phyloP scores from a whole-genome alignment of 2,888 invertebrate species.

The Agelastica alni region DNA sequence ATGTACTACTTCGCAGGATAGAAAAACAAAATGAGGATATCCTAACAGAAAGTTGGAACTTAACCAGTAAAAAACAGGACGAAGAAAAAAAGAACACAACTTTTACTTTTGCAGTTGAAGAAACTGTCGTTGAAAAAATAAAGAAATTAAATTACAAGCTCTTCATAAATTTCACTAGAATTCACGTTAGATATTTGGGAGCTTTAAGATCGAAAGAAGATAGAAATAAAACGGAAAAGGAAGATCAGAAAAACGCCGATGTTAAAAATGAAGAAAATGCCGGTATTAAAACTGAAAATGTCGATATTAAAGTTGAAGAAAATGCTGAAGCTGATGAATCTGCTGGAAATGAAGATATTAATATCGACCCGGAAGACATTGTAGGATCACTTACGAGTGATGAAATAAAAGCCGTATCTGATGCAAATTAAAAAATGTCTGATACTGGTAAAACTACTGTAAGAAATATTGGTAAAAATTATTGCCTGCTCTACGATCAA shows the following conservation, averaged over 20 bases:
- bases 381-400: not conserved
- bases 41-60: conserved; percentile 19
- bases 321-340: not conserved
- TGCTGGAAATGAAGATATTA: not conserved
- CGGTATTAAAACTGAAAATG: not conserved
- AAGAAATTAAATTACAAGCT: conserved; percentile 20
- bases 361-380: conserved; percentile 2
- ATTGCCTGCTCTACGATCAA: too few species aligned
- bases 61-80: conserved; percentile 20
- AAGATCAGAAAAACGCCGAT: conserved; percentile 5
- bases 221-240: not conserved
- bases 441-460: too few species aligned
- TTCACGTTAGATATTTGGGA: conserved; percentile 18
- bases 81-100: conserved; percentile 11
- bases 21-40: conserved; percentile 24
- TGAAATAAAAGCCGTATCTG: conserved; percentile 7
- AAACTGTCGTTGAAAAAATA: conserved; percentile 16
- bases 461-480: too few species aligned
- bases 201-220: conserved; percentile 2
- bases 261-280: not conserved
- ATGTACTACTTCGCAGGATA: conserved; percentile 11
- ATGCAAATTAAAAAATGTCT: not conserved
- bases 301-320: not conserved
- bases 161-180: conserved; percentile 23
- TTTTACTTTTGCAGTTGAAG: conserved; percentile 21